Evolutionary conservation across 2,113 vertebrate genomes (phyloP), one percentile per base, ranked within the genome.

Genomic region (Podocnemis expansa): DNA sequence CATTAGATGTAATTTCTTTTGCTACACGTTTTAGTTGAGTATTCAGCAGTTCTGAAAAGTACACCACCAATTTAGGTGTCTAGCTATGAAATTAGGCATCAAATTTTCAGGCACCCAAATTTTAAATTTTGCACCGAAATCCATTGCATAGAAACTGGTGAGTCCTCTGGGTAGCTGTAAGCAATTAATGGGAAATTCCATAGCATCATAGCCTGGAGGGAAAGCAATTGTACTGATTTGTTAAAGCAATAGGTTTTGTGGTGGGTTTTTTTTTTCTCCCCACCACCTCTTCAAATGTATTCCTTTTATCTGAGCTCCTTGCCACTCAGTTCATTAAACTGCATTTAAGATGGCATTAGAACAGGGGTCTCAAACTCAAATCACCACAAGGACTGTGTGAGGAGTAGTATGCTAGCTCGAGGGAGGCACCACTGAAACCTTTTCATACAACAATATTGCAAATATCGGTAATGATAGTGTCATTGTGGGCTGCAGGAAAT

Each of bases 121-220:
- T n/a, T n/a, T 84, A 89, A 93, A 3, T 2, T 7, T 51, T 67
- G 8, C 4, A 82, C 55, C 73, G 3, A 88, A 82, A 85, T 78
- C 43, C 16, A 5, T 54, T 54, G 84, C 85, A 85, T 1, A 80
- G 16, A 91, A 86, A 41, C 80, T 84, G 7, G 49, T 45, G 52
- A 87, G 90, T 75, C 94, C 88, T 83, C 58, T 93, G 92, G 86
- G 78, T 87, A 51, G 49, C 49, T 51, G 3, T 80, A 87, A 79
- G 87, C 58, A 10, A 24, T 85, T 31, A 51, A 3, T 2, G 54
- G 63, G 31, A 94, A 92, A 82, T 45, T 0, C 17, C 4, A 3
- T 21, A 55, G 47, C 52, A 75, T 51, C 6, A 79, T 6, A 81
- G 8, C 11, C 55, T 25, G 0, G 51, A 75, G 70, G 93, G 89